Evolutionary conservation across 1,140 invertebrate species (phyloP), one percentile per base, ranked within the genome.

Genomic region (Hyposmocoma kahamanoa): DNA sequence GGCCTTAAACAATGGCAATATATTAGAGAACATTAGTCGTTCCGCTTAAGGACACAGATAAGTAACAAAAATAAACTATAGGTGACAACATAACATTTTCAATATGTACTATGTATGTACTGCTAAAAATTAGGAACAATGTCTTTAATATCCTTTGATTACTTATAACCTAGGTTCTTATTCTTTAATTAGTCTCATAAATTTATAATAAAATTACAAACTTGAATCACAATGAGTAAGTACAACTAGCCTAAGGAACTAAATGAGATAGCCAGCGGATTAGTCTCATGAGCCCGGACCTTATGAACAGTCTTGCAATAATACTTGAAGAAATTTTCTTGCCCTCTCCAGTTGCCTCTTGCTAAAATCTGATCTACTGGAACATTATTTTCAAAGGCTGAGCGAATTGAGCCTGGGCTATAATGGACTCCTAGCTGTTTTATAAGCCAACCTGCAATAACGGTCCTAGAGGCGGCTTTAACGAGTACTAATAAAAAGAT

Each of bases 391-490:
- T 41, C 38, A 41, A 21, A 41, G 10, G 62, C 63, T 8, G 59
- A 48, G 13, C 59, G 39, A 17, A 58, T 53, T 17, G 28, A 47
- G 4, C 63, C 66, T 30, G 63, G 59, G 6, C 44, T 22, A 24
- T 28, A 45, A 9, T 59, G 21, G 21, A 71, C 59, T 5, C 32
- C 36, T 9, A 52, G 26, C 1, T 21, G 42, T 24, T 20, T 30
- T 21, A 67, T 53, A 1, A 72, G 19, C 68, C 68, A 72, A 8
- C 66, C 66, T 1, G 66, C 59, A 10, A 72, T 70, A 9, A 66
- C 49, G 1, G 47, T 11, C 47, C 62, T 52, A 19, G 62, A 71
- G 2, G 67, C 67, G 21, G 47, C 43, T 30, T 48, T 57, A 9
- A 68, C 55, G 52, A 13, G 54, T 56, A 10, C 59, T 59, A 8